phyloP scores from a whole-genome alignment of 2,113 vertebrate species.

The Thinocorus orbignyianus region DNA sequence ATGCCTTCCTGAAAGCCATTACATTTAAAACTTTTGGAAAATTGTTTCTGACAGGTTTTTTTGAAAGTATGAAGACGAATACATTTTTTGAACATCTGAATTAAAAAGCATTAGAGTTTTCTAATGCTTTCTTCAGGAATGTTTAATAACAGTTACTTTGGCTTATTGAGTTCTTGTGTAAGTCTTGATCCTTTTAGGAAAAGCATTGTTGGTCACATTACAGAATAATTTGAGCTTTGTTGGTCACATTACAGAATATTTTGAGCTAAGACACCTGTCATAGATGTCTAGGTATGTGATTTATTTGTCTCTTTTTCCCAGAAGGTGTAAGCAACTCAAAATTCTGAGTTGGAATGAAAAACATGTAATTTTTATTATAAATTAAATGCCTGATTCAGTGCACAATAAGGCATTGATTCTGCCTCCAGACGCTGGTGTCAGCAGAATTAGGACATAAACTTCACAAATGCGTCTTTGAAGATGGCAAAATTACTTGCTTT shows the following conservation, averaged over 20 bases:
- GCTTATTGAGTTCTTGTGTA: background rate
- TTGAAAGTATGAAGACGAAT: background rate
- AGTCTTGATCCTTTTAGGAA: background rate
- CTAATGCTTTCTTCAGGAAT: background rate
- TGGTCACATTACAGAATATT: background rate
- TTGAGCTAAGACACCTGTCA: background rate
- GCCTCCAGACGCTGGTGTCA: background rate
- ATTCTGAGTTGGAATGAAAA: slow-evolving; percentile 10
- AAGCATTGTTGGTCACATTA: background rate
- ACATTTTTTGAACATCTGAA: background rate
- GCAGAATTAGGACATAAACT: background rate
- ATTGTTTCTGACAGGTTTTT: background rate
- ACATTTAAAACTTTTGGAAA: background rate
- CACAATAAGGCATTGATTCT: background rate
- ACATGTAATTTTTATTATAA: background rate
- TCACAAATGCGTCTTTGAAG: background rate
- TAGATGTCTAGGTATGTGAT: background rate
- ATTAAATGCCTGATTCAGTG: background rate
- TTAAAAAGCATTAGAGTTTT: background rate
- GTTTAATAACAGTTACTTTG: background rate
- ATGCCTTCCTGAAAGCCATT: background rate
- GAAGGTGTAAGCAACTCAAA: background rate
- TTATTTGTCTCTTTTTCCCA: background rate
- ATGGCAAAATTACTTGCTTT: background rate
- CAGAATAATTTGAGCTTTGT: background rate